These are phyloP conservation scores for Reticulitermes lucifugus DNA, from an alignment of 2,888 invertebrate species.

Conservation along the genomic window DNA sequence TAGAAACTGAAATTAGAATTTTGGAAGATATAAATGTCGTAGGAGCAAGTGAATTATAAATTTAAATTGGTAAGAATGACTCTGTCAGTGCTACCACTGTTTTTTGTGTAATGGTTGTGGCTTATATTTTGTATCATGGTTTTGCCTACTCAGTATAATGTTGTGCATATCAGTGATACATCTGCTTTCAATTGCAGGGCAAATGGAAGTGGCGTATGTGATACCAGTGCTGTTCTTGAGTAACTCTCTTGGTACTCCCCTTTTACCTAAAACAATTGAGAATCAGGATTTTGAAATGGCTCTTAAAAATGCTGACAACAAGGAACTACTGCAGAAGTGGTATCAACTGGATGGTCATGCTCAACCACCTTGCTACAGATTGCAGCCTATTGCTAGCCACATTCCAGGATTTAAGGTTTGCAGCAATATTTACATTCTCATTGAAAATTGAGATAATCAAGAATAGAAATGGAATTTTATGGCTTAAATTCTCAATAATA, in stretches of 20 bases:
- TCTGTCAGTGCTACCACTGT: too few relatives aligned
- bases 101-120: too few relatives aligned
- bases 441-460: too few relatives aligned
- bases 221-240: constrained; percentile 84
- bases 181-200: constrained; percentile 66
- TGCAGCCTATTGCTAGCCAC: constrained; percentile 71
- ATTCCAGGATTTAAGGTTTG: constrained; percentile 67
- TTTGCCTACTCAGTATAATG: too few relatives aligned
- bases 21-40: too few relatives aligned
- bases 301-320: constrained; percentile 72
- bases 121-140: too few relatives aligned
- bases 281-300: constrained; percentile 83
- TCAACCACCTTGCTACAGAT: constrained; percentile 80
- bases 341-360: constrained; percentile 78
- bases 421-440: neutral
- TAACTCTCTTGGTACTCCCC: constrained; percentile 80
- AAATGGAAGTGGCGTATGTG: constrained; percentile 79
- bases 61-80: too few relatives aligned
- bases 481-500: too few relatives aligned
- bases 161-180: too few relatives aligned
- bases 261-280: constrained; percentile 82
- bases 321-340: constrained; percentile 65
- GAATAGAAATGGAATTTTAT: too few relatives aligned
- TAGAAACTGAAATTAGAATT: too few relatives aligned
- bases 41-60: too few relatives aligned